Percentiles rank a stretch among this genome's conserved stretches.
Evolutionary conservation across 2,888 invertebrate species (phyloP).

Genomic region (Hypomecis atomaria): DNA sequence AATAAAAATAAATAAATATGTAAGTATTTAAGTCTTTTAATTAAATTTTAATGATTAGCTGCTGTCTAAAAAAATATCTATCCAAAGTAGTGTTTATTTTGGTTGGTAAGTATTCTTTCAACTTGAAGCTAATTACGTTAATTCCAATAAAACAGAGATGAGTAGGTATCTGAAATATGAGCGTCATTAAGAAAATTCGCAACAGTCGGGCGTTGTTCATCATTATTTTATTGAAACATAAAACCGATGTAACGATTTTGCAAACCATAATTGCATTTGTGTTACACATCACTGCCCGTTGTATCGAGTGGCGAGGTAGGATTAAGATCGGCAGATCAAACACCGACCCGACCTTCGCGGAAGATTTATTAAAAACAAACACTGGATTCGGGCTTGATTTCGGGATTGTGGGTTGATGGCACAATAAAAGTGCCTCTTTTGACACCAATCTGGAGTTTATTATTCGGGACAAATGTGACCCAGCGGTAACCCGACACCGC

Average conservation of each 20-base stretch:
- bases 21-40: too few species aligned
- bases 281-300: conserved; percentile 47
- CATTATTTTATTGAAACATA: conserved; percentile 64
- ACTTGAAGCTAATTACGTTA: background rate
- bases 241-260: conserved; percentile 55
- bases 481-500: conserved; percentile 72
- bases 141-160: conserved; percentile 6
- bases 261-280: conserved; percentile 57
- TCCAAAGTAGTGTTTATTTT: too few species aligned
- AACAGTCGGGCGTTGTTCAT: conserved; percentile 55
- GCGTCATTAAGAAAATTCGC: conserved; percentile 55
- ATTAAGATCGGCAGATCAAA: conserved; percentile 64
- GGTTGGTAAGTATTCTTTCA: background rate
- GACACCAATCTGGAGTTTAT: conserved; percentile 83
- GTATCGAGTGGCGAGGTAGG: conserved; percentile 54
- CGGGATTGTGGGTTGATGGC: conserved; percentile 68
- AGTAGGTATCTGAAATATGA: conserved; percentile 17
- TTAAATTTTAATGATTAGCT: too few species aligned
- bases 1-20: too few species aligned
- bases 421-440: conserved; percentile 82
- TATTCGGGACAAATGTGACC: conserved; percentile 82
- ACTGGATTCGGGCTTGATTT: conserved; percentile 62
- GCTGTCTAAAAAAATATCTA: too few species aligned
- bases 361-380: conserved; percentile 78
- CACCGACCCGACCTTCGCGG: conserved; percentile 64